Evolutionary conservation across 2,113 vertebrate genomes (phyloP).

Genomic region (Prinia subflava): DNA sequence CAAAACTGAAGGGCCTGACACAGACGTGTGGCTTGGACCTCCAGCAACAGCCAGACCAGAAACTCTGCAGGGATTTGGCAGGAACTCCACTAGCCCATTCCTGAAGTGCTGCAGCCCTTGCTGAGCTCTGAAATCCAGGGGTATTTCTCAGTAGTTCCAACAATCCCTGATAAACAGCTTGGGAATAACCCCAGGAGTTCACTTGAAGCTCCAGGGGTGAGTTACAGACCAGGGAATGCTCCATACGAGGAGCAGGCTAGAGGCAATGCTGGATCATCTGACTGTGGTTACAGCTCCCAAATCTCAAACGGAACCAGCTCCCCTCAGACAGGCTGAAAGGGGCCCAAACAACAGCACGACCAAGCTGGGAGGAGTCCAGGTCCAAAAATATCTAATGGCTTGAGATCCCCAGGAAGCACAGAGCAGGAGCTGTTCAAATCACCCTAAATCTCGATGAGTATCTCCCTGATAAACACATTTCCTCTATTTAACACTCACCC

Average conservation of each 20-base stretch:
- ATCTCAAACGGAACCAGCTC: neutral
- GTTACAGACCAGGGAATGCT: neutral
- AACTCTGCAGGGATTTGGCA: neutral
- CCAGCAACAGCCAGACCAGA: neutral
- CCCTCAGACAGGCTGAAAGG: neutral
- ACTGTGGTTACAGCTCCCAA: neutral
- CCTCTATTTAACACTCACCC: neutral
- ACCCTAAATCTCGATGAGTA: neutral
- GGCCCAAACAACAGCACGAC: neutral
- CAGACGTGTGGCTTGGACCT: neutral
- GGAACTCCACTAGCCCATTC: neutral
- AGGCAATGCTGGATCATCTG: neutral
- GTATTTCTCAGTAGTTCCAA: neutral
- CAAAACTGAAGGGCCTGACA: neutral
- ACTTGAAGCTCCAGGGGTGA: neutral
- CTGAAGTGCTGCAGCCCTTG: neutral
- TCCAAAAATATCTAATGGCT: neutral
- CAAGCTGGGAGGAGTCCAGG: neutral
- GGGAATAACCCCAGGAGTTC: accelerated
- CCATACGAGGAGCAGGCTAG: neutral
- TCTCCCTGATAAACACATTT: neutral
- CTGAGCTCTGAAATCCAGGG: neutral
- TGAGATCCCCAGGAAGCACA: neutral
- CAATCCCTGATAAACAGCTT: neutral
- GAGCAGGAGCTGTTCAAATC: neutral